Percentiles rank a stretch among this genome's conserved stretches.
Evolutionary conservation across 2,113 vertebrate species (phyloP).

Genomic region (Podocnemis expansa): DNA sequence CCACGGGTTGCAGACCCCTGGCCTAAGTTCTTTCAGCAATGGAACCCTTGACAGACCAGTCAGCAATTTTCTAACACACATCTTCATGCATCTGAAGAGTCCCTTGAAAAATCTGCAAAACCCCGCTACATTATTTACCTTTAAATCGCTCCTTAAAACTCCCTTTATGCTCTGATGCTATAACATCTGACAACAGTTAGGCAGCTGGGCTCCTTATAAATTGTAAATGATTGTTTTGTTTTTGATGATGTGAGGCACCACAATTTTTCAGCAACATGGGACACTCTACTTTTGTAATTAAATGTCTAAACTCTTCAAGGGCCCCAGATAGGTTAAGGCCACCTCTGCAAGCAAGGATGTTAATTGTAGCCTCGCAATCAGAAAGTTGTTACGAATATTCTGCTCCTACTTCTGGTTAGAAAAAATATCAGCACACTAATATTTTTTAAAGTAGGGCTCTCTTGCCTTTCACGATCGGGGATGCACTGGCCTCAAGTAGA

Average conservation of each 20-base stretch:
- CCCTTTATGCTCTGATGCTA: not conserved
- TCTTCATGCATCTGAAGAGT: not conserved
- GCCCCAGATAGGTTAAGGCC: too few species aligned
- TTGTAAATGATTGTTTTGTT: not conserved
- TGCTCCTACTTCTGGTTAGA: not conserved
- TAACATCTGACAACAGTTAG: not conserved
- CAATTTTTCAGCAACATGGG: not conserved
- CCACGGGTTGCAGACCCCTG: too few species aligned
- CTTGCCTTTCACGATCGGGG: not conserved
- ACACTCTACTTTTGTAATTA: conserved; percentile 23
- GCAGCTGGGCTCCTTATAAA: not conserved
- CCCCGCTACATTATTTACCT: not conserved
- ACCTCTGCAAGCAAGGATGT: not conserved
- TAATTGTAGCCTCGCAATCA: not conserved
- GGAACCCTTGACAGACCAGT: not conserved
- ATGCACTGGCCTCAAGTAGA: not conserved
- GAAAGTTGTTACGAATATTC: not conserved
- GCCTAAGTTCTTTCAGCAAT: not conserved
- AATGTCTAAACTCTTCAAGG: not conserved
- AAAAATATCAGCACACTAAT: not conserved
- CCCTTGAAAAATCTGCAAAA: not conserved
- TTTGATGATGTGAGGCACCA: not conserved
- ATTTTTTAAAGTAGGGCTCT: not conserved
- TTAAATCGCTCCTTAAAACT: not conserved
- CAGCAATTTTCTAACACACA: not conserved